Evolutionary conservation across 2,888 invertebrate genomes (phyloP).

Genomic region (Baronia brevicornis): DNA sequence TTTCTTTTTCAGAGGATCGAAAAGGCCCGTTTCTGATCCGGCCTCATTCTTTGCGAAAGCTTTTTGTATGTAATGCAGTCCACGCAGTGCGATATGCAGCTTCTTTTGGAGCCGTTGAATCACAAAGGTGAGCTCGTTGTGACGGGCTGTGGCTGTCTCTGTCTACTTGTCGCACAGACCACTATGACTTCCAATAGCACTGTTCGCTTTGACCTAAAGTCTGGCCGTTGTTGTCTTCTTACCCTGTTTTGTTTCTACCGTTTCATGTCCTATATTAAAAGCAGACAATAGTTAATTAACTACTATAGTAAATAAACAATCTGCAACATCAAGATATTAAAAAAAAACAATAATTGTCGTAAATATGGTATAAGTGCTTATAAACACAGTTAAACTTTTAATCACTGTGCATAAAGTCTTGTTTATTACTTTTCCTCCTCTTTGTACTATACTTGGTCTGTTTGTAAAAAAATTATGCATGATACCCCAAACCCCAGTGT

Average conservation of each 20-base stretch:
- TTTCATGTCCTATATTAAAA: too few relatives aligned
- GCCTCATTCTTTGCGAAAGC: conserved; percentile 61
- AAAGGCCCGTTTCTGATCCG: conserved; percentile 25
- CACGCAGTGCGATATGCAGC: conserved; percentile 53
- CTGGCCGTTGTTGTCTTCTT: conserved; percentile 20
- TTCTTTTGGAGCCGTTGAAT: conserved; percentile 56
- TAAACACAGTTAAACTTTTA: too few relatives aligned
- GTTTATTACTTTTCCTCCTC: too few relatives aligned
- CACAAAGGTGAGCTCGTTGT: conserved; percentile 66
- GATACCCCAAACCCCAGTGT: too few relatives aligned
- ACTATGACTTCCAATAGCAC: conserved; percentile 30
- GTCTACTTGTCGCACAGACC: conserved; percentile 33
- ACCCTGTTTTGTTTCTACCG: conserved; percentile 24
- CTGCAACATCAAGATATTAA: too few relatives aligned
- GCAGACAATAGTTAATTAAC: too few relatives aligned
- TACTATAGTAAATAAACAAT: too few relatives aligned
- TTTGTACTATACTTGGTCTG: too few relatives aligned
- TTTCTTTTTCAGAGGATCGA: conserved; percentile 69
- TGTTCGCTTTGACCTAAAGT: conserved; percentile 12
- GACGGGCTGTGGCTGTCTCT: conserved; percentile 33
- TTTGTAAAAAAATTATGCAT: too few relatives aligned
- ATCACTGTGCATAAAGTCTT: too few relatives aligned
- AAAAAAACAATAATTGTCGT: too few relatives aligned
- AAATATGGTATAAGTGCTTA: too few relatives aligned
- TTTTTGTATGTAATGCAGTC: conserved; percentile 64